Evolutionary conservation across 2,797 vertebrate species (phyloP), one percentile per base, ranked within the genome.

Genomic region (Remorina albescens): DNA sequence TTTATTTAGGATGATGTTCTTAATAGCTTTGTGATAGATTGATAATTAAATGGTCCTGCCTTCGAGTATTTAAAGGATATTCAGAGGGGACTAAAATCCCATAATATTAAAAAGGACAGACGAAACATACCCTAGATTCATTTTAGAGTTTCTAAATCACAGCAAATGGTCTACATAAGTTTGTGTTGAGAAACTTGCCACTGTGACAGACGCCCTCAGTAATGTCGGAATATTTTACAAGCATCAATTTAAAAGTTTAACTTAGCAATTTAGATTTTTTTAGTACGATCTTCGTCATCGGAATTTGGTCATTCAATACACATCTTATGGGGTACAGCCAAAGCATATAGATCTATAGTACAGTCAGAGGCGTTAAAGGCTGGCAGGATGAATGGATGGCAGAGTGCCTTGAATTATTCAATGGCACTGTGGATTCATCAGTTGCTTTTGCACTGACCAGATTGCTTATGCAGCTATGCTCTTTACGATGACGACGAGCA

Each of bases 381-480:
- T 84, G 87, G 82, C 80, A 82, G 89, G 81, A 87, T 88, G 92
- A 91, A 92, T 88, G 70, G 82, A 77, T 73, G 71, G 82, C 78
- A 84, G 78, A 90, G 84, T 82, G 83, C 83, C 86, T 73, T 91
- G 88, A 92, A 93, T 94, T 90, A 93, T 93, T 92, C 90, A 92
- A 77, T 64, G 81, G 66, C 26, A 46, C 80, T 82, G 84, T 82
- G 79, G 76, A 82, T 88, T 90, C 85, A 76, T 88, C 77, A 41
- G 86, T 74, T 61, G 82, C 51, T 79, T 88, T 80, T 71, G 68
- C 80, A 54, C 80, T 78, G 71, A 82, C 82, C 71, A 50, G 78
- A 84, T 78, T 84, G 80, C 89, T 91, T 89, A 89, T 77, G 67
- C 68, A 46, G 75, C 71, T 53, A 69, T 59, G 77, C 71, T 79